Base-by-base conservation (phyloP, 2,888 invertebrate species). In the Ellobium chinense region DNA sequence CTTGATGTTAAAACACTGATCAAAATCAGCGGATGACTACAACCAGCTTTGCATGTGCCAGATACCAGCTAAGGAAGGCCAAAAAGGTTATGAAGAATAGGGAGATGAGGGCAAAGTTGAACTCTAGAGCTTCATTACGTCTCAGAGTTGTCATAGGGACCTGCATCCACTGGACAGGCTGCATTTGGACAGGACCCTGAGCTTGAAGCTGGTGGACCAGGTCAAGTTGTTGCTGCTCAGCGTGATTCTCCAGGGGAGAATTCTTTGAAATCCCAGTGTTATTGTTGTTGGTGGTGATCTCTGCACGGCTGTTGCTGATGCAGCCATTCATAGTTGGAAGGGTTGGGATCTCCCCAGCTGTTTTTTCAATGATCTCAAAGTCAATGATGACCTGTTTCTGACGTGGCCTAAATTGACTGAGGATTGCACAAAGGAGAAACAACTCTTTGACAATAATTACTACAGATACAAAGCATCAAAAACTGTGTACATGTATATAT, bases 361-460 rank as follows among this genome's bases (percentile, higher is more conserved):
- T 66, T 58, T 24, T 14, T 58, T 76, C 77, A 69, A 78, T 78
- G 7, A 39, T 31, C 9, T 46, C 73, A 80, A 89, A 89, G 78
- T 89, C 88, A 27, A 89, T 88, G 4, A 85, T 75, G 65, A 89
- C 86, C 81, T 86, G 69, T 27, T 80, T 78, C 62, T 78, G 74
- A 34, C 83, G 82, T 31, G 88, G 87, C 34, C 58, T 54, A 68
- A 85, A 86, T 77, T 88, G 86, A 78, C 89, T 89, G 83, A 69
- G n/a, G n/a, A n/a, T 87, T n/a, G n/a, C n/a, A n/a, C n/a, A n/a
- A n/a, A n/a, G n/a, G 36, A 58, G 29, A 7, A 27, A 62, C n/a
- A n/a, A 39, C 62, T 27, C 27, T n/a, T 34, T 56, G 5, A 75
- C 27, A 46, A 31, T 7, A 27, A 68, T 65, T 46, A 46, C 9